Evolutionary conservation across 2,888 invertebrate species (phyloP), one percentile per base, ranked within the genome.

Genomic region (Sabellastarte sp.): DNA sequence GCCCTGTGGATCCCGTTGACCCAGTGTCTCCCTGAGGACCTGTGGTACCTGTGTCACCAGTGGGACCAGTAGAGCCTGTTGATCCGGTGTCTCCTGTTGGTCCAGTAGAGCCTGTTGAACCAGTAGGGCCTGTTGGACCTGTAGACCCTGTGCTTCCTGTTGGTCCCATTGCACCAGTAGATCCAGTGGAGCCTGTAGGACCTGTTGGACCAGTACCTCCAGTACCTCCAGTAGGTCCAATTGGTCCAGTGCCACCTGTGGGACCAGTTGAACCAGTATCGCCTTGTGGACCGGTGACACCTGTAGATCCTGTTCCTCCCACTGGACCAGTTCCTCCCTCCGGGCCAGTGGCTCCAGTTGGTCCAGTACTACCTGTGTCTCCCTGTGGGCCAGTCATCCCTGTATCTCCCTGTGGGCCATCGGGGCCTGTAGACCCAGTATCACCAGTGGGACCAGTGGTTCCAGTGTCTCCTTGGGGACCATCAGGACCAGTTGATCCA

Each of bases 11-110:
- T 33, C 69, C 69, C 29, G 67, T 65, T n/a, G 50, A 20, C 52
- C 70, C 70, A 2, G 63, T 69, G 56, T 41, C 58, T 20, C 71
- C 71, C n/a, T 41, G 60, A 20, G 55, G 56, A 24, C 70, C 70
- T 3, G 60, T 63, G 15, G 32, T 31, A 15, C 70, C 70, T 51
- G 63, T 59, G 28, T 15, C 20, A 28, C 71, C 71, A 28, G 58
- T 26, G 3, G 51, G 31, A 28, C 71, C 71, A 24, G 59, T 58
- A 3, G 30, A 29, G 24, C 69, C 69, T 31, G 65, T 63, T 1
- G 1, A 52, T 5, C 69, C 69, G n/a, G 62, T 57, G 3, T 33
- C 3, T 24, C 53, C 53, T 24, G 53, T 26, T 15, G 53, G 53
- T 20, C 53, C 53, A 5, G 53, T 53, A 20, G 53, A 10, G 5